A percentile compares a stretch with the other conserved stretches of the same genome.
Evolutionary conservation across 30 jellyfish, hydroid and myxozoan species (phyloP).

Genomic region (Pseudorhiza aurosa): DNA sequence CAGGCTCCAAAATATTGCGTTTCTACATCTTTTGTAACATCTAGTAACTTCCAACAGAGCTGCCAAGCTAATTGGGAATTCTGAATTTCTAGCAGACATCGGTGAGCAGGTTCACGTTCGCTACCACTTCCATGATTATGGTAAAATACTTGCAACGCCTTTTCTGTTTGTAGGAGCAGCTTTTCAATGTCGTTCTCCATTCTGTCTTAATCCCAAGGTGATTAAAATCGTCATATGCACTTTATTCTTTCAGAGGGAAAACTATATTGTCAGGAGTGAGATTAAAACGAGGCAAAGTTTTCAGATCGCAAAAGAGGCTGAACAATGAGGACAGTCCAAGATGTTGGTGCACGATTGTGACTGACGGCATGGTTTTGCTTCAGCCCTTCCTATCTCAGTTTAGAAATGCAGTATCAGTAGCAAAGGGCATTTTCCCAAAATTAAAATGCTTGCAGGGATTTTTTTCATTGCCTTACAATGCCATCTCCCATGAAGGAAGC

Average conservation of each 20-base stretch:
- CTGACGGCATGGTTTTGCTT: not conserved
- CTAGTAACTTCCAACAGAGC: conserved; percentile 73
- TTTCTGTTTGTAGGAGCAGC: conserved; percentile 36
- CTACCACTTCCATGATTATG: conserved; percentile 27
- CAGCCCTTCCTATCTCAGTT: not conserved
- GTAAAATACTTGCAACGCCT: conserved; percentile 76
- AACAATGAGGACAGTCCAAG: too few species aligned
- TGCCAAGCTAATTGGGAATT: conserved; percentile 78
- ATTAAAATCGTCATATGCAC: too few species aligned
- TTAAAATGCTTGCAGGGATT: not conserved
- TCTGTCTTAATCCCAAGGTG: not conserved
- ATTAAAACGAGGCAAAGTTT: too few species aligned
- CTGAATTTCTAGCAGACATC: conserved; percentile 80
- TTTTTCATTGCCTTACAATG: too few species aligned
- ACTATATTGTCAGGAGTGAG: too few species aligned
- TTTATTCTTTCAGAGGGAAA: too few species aligned
- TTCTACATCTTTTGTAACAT: conserved; percentile 59
- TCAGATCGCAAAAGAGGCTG: too few species aligned
- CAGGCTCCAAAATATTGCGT: conserved; percentile 85
- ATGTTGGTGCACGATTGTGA: too few species aligned
- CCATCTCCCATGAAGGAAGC: too few species aligned
- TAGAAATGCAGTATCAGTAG: not conserved
- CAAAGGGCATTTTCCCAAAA: not conserved
- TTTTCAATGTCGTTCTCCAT: conserved; percentile 23
- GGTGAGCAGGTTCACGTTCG: conserved; percentile 75